Percentiles rank a stretch among this genome's conserved stretches.
Conservation (phyloP, 2,888 invertebrate species). For the Metalampra italica region DNA sequence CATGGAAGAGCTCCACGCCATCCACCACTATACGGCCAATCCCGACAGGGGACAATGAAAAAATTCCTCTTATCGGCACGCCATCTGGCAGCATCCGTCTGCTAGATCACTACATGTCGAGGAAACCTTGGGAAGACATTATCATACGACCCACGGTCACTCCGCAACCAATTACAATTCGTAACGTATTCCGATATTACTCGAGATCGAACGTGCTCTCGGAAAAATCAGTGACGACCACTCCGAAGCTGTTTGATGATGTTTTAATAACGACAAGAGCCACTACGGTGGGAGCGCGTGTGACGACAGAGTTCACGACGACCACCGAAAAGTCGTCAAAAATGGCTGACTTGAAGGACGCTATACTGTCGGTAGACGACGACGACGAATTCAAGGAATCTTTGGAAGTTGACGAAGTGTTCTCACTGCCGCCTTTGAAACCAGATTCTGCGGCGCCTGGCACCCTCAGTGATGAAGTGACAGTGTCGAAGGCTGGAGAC, state of each 20-base stretch:
- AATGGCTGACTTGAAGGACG: slow-evolving; percentile 63
- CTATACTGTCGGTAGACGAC: slow-evolving; percentile 63
- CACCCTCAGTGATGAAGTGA: slow-evolving; percentile 62
- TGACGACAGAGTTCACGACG: slow-evolving; percentile 40
- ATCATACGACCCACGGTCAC: slow-evolving; percentile 60
- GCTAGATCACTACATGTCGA: slow-evolving; percentile 50
- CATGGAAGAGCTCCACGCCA: slow-evolving; percentile 56
- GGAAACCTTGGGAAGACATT: slow-evolving; percentile 63
- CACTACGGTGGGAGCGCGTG: slow-evolving; percentile 37
- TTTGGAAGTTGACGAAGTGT: slow-evolving; percentile 67
- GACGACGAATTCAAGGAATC: slow-evolving; percentile 71
- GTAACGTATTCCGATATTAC: slow-evolving; percentile 52
- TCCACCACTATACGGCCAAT: slow-evolving; percentile 50
- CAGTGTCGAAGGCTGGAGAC: slow-evolving; percentile 56
- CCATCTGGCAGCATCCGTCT: slow-evolving; percentile 50
- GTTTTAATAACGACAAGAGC: slow-evolving; percentile 58
- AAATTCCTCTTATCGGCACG: slow-evolving; percentile 46
- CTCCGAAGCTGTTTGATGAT: slow-evolving; percentile 53
- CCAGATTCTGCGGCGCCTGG: slow-evolving; percentile 41
- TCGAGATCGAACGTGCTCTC: slow-evolving; percentile 44
- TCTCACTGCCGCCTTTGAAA: slow-evolving; percentile 63
- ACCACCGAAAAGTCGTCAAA: slow-evolving; percentile 41
- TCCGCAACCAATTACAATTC: slow-evolving; percentile 52
- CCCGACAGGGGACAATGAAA: slow-evolving; percentile 47
- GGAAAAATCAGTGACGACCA: slow-evolving; percentile 44